Conservation (phyloP, 2,113 vertebrate species). For the Ariopsis seemanni region DNA sequence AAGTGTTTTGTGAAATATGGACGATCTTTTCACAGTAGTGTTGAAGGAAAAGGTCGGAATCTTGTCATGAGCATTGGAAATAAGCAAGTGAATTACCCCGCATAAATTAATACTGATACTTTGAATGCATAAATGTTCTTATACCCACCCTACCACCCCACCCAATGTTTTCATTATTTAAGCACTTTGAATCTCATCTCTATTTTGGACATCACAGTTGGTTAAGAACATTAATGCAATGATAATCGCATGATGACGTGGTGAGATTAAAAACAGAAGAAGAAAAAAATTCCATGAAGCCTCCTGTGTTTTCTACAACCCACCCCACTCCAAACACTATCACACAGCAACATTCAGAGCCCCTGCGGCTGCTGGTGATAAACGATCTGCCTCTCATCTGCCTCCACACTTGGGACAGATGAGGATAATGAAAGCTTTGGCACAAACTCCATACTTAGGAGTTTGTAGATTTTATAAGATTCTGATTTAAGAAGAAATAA, state of each 20-base stretch:
- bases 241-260: neutral
- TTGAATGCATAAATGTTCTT: neutral
- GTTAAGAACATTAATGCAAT: conserved; percentile 20
- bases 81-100: neutral
- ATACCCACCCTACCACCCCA: neutral
- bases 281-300: conserved; percentile 17
- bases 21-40: neutral
- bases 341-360: conserved; percentile 39
- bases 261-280: conserved; percentile 11
- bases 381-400: conserved; percentile 47
- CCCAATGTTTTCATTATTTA: neutral
- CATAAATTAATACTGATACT: neutral
- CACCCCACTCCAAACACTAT: conserved; percentile 46
- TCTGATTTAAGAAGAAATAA: neutral
- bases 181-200: conserved; percentile 12
- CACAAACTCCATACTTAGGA: conserved; percentile 13
- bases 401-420: conserved; percentile 35
- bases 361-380: conserved; percentile 41
- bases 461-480: neutral
- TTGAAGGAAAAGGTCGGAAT: neutral
- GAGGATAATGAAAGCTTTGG: conserved; percentile 21
- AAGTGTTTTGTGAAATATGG: neutral
- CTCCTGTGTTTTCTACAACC: conserved; percentile 26
- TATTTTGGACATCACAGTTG: conserved; percentile 18
- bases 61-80: neutral